A percentile compares a stretch with the other conserved stretches of the same genome.
phyloP scores from a whole-genome alignment of 2,797 vertebrate genomes.

The Pseudochirops cupreus region DNA sequence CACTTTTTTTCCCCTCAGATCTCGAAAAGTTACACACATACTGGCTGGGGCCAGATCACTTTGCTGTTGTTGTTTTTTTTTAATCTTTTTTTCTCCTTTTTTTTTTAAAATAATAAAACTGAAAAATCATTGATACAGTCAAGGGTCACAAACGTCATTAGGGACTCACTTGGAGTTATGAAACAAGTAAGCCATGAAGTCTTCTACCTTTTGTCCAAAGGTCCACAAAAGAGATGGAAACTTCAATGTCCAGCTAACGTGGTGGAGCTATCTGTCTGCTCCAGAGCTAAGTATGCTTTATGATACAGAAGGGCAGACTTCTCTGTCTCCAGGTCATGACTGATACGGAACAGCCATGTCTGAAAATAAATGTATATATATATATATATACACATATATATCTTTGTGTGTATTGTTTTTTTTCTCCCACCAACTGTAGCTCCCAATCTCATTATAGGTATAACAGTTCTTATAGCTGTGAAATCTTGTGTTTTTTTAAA shows the following conservation, averaged over 20 bases:
- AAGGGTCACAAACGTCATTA: slow-evolving; percentile 94
- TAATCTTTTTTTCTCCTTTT: slow-evolving; percentile 68
- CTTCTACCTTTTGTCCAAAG: slow-evolving; percentile 90
- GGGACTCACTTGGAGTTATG: slow-evolving; percentile 97
- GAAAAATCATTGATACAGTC: slow-evolving; percentile 93
- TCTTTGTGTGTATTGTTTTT: slow-evolving; percentile 72
- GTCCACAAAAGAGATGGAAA: slow-evolving; percentile 86
- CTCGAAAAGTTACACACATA: slow-evolving; percentile 83
- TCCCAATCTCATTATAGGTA: slow-evolving; percentile 79
- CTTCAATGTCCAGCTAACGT: slow-evolving; percentile 81
- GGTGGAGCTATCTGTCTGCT: slow-evolving; percentile 80
- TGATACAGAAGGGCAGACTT: slow-evolving; percentile 92
- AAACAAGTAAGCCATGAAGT: slow-evolving; percentile 93
- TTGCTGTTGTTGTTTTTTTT: slow-evolving; percentile 73
- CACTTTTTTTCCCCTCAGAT: slow-evolving; percentile 84
- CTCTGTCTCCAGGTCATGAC: slow-evolving; percentile 88
- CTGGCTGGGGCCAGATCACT: slow-evolving; percentile 85
- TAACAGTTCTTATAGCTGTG: slow-evolving; percentile 80
- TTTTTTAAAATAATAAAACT: slow-evolving; percentile 87
- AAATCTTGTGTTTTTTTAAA: slow-evolving; percentile 74
- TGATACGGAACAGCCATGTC: slow-evolving; percentile 85
- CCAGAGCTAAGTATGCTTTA: slow-evolving; percentile 94
- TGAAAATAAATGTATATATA: slow-evolving; percentile 50
- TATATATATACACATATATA: background rate
- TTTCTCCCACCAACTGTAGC: slow-evolving; percentile 80